Base-by-base conservation (phyloP, 2,113 vertebrate genomes). In the Tupaia tana region DNA sequence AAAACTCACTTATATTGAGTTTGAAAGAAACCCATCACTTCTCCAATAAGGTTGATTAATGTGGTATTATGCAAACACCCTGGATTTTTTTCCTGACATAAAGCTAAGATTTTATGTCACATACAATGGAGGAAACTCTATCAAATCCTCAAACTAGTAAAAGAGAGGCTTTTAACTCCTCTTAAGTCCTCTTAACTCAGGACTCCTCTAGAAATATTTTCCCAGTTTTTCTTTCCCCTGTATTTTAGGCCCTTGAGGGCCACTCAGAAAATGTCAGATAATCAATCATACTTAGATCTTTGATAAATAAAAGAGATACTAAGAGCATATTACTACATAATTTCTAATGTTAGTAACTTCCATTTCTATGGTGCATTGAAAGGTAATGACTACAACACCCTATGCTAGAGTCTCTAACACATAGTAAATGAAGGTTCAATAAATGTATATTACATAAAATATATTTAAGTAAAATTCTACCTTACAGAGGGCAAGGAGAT, bases 1-100 rank as follows among this genome's bases (percentile, higher is more conserved):
- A 96, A 97, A 95, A 94, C 52, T 93, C n/a, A 86, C 84, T 93
- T 95, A 92, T 91, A 86, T 86, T 96, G 19, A 84, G 18, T 34
- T 2, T n/a, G 24, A 29, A 22, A 20, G 25, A 83, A 92, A 93
- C 15, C 56, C 73, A 54, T 52, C 43, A 96, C 14, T 73, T 80
- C 61, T 69, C 9, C 19, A 92, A 24, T 70, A 90, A 74, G 6
- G 18, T 2, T 90, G 4, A 88, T 89, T 73, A 86, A 70, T 61
- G 12, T 10, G 7, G 2, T 71, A 87, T 67, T 29, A 92, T 19
- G 94, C 18, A n/a, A 91, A 92, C 31, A 85, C 54, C 29, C 18
- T 85, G 24, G 6, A 59, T 64, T 95, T 92, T 96, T 82, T 25
- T 25, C 27, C 27, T 61, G 75, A 79, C 91, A 81, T 82, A 86